Evolutionary conservation across 2,888 invertebrate genomes (phyloP), one percentile per base, ranked within the genome.

Genomic region (Cartodere bifasciata): DNA sequence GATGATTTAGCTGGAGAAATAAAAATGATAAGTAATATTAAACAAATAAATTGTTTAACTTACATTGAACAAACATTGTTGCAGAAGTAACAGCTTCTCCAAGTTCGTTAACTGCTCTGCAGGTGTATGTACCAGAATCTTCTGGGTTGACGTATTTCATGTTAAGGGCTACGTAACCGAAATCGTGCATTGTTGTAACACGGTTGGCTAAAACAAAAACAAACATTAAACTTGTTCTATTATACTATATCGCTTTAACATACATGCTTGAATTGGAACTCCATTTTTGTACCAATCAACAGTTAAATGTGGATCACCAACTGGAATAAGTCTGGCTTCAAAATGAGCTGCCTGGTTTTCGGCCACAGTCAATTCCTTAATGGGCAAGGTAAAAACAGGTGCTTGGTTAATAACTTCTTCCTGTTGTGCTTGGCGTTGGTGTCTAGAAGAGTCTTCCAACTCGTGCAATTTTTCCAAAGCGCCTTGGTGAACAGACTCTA

Each of bases 21-120:
- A 29, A 23, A 5, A 27, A 27, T 7, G 15, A 17, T 9, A 17
- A 17, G 20, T 7, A 17, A 17, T 9, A 7, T 9, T 6, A 17
- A 17, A 17, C n/a, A 17, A 17, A 17, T 17, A 17, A 17, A n/a
- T 17, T 7, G 6, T 17, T 17, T 5, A 47, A 67, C 74, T 73
- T 64, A 77, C 81, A 82, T 67, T 87, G 83, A 2, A 88, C 88
- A 48, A 81, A 76, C 9, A 97, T 65, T 2, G 90, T 86, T 5
- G 94, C 88, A 4, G 92, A 88, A 22, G 92, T 92, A 2, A 90
- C 85, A 11, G 95, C 94, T 66, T 94, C 87, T 33, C 95, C 95
- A 32, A 92, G 66, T 45, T 91, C 88, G 50, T 94, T 92, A 6
- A 77, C 70, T 21, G 94, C 92, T 34, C 90, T 75, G 56, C 94